A percentile compares a stretch with the other conserved stretches of the same genome.
Evolutionary conservation across 2,113 vertebrate species (phyloP).

Genomic region (Corynorhinus townsendii): DNA sequence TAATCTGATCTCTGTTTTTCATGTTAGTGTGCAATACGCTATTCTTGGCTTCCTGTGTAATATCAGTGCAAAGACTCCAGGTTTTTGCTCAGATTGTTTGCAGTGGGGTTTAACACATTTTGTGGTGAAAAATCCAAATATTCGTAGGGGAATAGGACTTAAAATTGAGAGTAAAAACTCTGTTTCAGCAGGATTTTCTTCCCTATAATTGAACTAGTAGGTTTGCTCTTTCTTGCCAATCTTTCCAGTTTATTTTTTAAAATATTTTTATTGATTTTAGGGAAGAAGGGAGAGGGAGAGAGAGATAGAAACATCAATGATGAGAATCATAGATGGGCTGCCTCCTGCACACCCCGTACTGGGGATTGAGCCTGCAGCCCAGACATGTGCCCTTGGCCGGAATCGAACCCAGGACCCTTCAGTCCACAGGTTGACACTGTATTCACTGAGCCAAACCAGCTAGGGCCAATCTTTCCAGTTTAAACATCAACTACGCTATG

Average conservation of each 20-base stretch:
- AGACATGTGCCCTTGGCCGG: too few species aligned
- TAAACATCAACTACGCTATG: background rate
- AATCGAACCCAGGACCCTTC: too few species aligned
- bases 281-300: too few species aligned
- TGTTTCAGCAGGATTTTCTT: background rate
- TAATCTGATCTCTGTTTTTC: background rate
- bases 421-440: too few species aligned
- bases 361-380: too few species aligned
- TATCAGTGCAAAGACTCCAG: background rate
- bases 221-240: background rate
- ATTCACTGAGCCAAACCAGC: too few species aligned
- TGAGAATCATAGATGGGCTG: too few species aligned
- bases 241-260: too few species aligned
- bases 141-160: background rate
- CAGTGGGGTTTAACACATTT: background rate
- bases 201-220: background rate
- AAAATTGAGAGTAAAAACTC: background rate
- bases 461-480: background rate
- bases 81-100: background rate
- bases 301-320: too few species aligned
- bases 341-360: too few species aligned
- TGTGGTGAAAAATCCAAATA: background rate
- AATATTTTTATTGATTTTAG: too few species aligned
- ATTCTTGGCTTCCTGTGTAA: background rate
- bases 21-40: background rate